phyloP scores from a whole-genome alignment of 2,888 invertebrate species.

The Rapana venosa region DNA sequence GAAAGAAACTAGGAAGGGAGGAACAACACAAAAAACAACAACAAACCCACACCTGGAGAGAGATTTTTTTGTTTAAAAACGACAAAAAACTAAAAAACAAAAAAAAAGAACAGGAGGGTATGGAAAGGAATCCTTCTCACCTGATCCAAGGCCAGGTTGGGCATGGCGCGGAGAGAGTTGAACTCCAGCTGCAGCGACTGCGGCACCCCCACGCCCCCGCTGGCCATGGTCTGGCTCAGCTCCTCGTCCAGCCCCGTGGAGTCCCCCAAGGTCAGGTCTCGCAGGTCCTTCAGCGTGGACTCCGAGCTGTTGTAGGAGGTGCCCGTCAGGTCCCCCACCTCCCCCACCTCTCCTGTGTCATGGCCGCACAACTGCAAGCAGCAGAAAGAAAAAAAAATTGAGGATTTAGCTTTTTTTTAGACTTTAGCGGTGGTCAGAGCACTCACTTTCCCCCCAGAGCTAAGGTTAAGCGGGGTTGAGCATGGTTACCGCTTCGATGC shows the following conservation, averaged over 20 bases:
- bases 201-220: conserved; percentile 71
- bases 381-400: conserved; percentile 20
- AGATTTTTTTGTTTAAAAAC: too few relatives aligned
- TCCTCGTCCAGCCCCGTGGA: conserved; percentile 31
- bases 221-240: conserved; percentile 46
- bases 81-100: too few relatives aligned
- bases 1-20: too few relatives aligned
- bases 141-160: conserved; percentile 83
- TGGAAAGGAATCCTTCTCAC: conserved; percentile 67
- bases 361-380: conserved; percentile 63
- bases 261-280: conserved; percentile 36
- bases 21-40: too few relatives aligned
- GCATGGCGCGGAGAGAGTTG: conserved; percentile 86
- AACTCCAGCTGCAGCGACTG: conserved; percentile 87
- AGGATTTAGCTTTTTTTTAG: too few relatives aligned
- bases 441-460: too few relatives aligned
- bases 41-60: too few relatives aligned
- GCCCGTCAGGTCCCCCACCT: conserved; percentile 54
- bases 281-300: conserved; percentile 39
- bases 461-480: too few relatives aligned
- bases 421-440: too few relatives aligned
- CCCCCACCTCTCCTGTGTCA: conserved; percentile 55
- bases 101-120: too few relatives aligned
- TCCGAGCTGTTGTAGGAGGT: conserved; percentile 40
- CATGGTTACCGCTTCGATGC: too few relatives aligned